A percentile compares a stretch with the other conserved stretches of the same genome.
These are phyloP conservation scores for Adrianichthys oophorus DNA, from an alignment of 2,797 vertebrate species.

Conservation along the genomic window DNA sequence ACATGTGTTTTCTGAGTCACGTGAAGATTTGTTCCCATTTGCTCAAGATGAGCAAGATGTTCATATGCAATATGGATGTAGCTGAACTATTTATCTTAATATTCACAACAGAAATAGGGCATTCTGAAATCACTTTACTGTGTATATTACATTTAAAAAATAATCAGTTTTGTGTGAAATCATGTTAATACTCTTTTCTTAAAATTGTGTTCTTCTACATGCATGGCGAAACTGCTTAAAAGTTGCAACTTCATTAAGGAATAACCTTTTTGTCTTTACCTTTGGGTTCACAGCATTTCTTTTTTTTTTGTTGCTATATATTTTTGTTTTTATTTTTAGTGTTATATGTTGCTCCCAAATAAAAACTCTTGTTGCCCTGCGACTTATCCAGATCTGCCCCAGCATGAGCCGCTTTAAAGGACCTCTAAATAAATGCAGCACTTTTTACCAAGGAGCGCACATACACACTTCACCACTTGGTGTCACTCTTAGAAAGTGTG, in stretches of 20 bases:
- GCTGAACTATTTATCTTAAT: no score
- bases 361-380: slow-evolving; percentile 18
- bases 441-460: slow-evolving; percentile 7
- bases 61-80: no score
- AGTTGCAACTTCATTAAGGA: slow-evolving; percentile 1
- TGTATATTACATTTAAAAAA: no score
- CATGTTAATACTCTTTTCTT: no score
- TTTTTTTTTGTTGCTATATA: no score
- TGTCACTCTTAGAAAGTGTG: slow-evolving; percentile 46
- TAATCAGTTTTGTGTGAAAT: no score
- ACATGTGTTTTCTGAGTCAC: background rate
- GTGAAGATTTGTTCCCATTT: background rate
- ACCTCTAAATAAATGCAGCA: background rate
- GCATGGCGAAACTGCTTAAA: background rate
- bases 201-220: no score
- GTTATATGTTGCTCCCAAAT: slow-evolving; percentile 54
- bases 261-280: slow-evolving; percentile 16
- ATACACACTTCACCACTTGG: slow-evolving; percentile 42
- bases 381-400: background rate
- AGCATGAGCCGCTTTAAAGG: background rate
- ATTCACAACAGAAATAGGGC: no score
- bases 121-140: no score
- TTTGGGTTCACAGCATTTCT: slow-evolving; percentile 38
- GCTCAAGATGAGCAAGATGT: no score
- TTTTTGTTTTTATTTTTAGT: slow-evolving; percentile 23